Conservation (phyloP, 35 echinoderm and acorn worm species). For the Stichopus chloronotus region DNA sequence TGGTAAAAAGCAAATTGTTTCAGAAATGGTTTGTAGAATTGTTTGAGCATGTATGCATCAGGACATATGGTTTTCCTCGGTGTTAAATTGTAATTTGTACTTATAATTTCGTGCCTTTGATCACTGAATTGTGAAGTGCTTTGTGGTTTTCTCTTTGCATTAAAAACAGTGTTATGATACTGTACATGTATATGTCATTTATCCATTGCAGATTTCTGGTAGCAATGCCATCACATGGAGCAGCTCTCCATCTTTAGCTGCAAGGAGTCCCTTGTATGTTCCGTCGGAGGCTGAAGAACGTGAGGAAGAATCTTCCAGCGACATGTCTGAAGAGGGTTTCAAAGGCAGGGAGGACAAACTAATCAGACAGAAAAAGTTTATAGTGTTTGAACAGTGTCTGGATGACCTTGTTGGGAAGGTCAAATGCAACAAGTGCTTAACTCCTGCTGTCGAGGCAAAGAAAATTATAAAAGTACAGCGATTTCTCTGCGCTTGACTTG, state of each 20-base stretch:
- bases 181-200: background rate
- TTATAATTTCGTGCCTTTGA: too few species aligned
- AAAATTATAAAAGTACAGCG: background rate
- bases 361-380: background rate
- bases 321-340: background rate
- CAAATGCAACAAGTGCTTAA: background rate
- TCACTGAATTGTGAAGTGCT: too few species aligned
- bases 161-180: too few species aligned
- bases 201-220: background rate
- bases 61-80: too few species aligned
- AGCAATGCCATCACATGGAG: background rate
- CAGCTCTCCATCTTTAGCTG: background rate
- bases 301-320: background rate
- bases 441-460: background rate
- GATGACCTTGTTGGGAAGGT: constrained; percentile 18
- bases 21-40: too few species aligned
- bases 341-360: background rate
- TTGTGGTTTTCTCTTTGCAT: too few species aligned
- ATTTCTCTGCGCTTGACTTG: background rate
- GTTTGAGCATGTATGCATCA: too few species aligned
- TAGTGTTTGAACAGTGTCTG: constrained; percentile 35
- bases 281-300: background rate
- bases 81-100: too few species aligned
- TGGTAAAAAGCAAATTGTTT: too few species aligned
- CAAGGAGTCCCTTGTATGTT: background rate